These are phyloP conservation scores for Aphyosemion australe DNA, from an alignment of 2,113 vertebrate genomes.

Conservation along the genomic window DNA sequence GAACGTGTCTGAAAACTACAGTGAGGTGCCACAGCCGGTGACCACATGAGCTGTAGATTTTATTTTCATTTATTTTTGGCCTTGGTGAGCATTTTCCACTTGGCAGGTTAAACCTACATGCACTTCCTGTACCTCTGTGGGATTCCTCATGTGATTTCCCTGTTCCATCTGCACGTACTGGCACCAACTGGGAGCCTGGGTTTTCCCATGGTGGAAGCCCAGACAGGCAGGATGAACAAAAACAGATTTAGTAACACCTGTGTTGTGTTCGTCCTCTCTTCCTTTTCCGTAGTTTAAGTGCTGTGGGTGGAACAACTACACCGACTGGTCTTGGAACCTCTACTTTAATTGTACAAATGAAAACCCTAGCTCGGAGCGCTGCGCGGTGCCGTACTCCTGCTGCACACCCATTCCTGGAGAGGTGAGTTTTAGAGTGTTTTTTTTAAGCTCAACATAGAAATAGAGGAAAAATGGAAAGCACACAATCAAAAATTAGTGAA, in stretches of 20 bases:
- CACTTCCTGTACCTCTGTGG: slow-evolving; percentile 36
- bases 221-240: slow-evolving; percentile 43
- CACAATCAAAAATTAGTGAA: background rate
- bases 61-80: slow-evolving; percentile 11
- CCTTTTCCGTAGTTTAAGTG: slow-evolving; percentile 74
- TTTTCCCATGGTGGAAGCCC: slow-evolving; percentile 41
- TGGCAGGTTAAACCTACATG: slow-evolving; percentile 3
- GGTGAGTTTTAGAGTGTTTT: slow-evolving; percentile 42
- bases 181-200: slow-evolving; percentile 29
- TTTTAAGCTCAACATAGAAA: too few relatives aligned
- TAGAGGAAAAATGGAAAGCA: too few relatives aligned
- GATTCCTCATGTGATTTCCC: slow-evolving; percentile 33
- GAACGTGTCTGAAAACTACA: slow-evolving; percentile 12
- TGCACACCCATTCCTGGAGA: slow-evolving; percentile 77
- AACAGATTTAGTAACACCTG: slow-evolving; percentile 28
- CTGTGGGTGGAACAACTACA: slow-evolving; percentile 82
- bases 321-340: slow-evolving; percentile 81
- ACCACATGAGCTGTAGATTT: background rate
- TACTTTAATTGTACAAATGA: slow-evolving; percentile 78
- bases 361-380: slow-evolving; percentile 78
- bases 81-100: slow-evolving; percentile 35
- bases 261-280: background rate
- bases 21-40: slow-evolving; percentile 4
- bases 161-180: slow-evolving; percentile 50
- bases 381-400: slow-evolving; percentile 80